These are phyloP conservation scores for Gymnorhina tibicen DNA, from an alignment of 2,113 vertebrate species.

Conservation along the genomic window DNA sequence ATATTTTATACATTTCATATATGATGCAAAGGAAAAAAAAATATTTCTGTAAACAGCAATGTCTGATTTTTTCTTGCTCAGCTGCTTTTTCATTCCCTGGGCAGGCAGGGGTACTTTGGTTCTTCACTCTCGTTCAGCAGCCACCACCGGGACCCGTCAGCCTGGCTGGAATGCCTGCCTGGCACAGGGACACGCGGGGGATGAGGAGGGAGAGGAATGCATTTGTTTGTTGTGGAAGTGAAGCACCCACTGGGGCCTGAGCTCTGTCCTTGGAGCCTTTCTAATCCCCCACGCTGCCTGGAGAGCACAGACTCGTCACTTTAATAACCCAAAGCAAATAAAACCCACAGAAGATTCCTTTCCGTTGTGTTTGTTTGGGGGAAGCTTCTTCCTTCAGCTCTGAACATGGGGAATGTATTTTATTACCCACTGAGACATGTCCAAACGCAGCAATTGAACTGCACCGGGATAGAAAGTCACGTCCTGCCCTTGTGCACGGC, in stretches of 20 bases:
- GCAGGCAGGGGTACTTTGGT: neutral
- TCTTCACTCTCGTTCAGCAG: neutral
- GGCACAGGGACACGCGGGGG: neutral
- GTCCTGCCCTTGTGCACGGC: neutral
- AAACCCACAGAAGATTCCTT: neutral
- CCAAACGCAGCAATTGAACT: neutral
- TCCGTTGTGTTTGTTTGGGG: neutral
- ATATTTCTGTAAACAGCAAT: neutral
- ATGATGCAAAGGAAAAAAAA: neutral
- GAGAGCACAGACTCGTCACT: neutral
- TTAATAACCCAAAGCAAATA: slow-evolving; percentile 35
- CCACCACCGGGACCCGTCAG: neutral
- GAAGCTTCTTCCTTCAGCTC: neutral
- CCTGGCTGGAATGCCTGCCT: neutral
- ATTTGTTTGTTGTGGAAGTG: neutral
- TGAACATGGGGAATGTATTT: neutral
- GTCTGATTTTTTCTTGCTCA: neutral
- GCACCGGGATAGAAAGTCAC: neutral
- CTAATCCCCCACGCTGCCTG: neutral
- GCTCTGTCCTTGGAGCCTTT: slow-evolving; percentile 1
- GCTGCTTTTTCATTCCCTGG: neutral
- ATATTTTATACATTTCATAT: slow-evolving; percentile 12
- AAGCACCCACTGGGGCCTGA: neutral
- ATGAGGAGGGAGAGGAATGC: neutral
- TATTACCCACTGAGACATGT: neutral